A percentile compares a stretch with the other conserved stretches of the same genome.
Conservation (phyloP, 2,888 invertebrate genomes). For the Charanyca ferruginea region DNA sequence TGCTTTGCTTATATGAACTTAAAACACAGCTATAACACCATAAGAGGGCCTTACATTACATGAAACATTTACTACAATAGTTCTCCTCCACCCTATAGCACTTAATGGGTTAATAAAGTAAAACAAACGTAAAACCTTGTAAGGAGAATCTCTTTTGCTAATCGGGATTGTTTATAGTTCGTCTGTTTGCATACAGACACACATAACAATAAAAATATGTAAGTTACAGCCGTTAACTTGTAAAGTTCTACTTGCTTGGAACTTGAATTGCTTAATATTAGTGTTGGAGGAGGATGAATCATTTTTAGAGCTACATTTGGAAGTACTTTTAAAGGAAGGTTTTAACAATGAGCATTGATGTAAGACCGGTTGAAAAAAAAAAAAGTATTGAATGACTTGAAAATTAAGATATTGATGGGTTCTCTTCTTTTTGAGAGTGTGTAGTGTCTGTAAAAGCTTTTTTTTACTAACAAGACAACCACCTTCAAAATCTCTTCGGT, state of each 20-base stretch:
- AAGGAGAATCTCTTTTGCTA: conserved; percentile 54
- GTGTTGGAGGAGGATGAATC: not conserved
- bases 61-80: conserved; percentile 50
- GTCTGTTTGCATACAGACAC: conserved; percentile 49
- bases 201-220: conserved; percentile 43
- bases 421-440: not conserved
- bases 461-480: no score
- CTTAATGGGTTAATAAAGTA: conserved; percentile 74
- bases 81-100: conserved; percentile 25
- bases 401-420: conserved; percentile 15
- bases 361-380: not conserved
- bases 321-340: not conserved
- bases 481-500: no score
- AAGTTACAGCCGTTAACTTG: conserved; percentile 13
- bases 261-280: not conserved
- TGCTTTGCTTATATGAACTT: not conserved
- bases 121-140: conserved; percentile 71
- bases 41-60: conserved; percentile 24
- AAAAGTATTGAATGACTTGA: not conserved
- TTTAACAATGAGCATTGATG: conserved; percentile 1
- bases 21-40: conserved; percentile 35
- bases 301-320: conserved; percentile 5
- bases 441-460: no score
- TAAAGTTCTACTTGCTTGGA: not conserved
- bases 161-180: conserved; percentile 65